phyloP scores from a whole-genome alignment of 2,797 vertebrate species.

The Gallinago nigripennis region DNA sequence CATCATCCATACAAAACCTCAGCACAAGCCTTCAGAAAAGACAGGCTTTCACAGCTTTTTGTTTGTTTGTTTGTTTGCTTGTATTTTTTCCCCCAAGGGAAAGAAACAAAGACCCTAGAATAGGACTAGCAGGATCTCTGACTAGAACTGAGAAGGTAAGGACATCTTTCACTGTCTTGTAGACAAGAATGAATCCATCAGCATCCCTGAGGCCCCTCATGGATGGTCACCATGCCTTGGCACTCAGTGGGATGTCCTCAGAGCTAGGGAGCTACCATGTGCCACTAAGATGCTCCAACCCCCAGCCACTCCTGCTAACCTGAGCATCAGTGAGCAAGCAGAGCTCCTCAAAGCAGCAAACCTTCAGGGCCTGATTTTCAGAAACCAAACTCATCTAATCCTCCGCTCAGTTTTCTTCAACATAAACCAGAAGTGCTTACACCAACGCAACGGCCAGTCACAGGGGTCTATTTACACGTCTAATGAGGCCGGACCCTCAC shows the following conservation, averaged over 20 bases:
- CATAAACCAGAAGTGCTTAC: background rate
- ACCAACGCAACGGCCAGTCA: background rate
- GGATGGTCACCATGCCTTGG: background rate
- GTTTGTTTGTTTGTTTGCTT: background rate
- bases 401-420: background rate
- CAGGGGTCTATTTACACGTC: background rate
- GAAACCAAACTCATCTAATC: background rate
- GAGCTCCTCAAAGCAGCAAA: background rate
- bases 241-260: background rate
- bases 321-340: background rate
- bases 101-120: constrained; percentile 21
- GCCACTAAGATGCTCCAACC: background rate
- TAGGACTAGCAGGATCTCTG: background rate
- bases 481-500: background rate
- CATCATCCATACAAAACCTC: background rate
- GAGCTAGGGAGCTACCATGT: background rate
- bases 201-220: background rate
- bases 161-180: background rate
- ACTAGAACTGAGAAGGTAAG: background rate
- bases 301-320: background rate
- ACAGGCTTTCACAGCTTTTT: background rate
- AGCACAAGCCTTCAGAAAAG: background rate
- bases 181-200: background rate
- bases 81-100: background rate
- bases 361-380: background rate